Conservation (phyloP, 2,797 vertebrate species). For the Ctenopoma multispine region DNA sequence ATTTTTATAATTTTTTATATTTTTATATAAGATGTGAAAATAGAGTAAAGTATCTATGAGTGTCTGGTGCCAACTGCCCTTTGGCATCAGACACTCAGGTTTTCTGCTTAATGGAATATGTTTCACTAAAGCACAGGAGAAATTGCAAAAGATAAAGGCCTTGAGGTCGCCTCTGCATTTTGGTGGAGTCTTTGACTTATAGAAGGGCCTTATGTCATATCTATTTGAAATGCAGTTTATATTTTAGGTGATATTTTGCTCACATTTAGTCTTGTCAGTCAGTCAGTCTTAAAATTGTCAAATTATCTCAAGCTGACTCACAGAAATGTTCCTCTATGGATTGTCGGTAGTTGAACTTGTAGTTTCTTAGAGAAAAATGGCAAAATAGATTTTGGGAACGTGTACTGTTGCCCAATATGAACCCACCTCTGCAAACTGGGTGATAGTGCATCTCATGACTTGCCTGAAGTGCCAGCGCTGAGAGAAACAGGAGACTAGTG, state of each 20-base stretch:
- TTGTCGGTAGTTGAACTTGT: too few relatives aligned
- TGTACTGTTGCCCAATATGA: too few relatives aligned
- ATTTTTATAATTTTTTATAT: not conserved
- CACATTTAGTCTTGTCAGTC: not conserved
- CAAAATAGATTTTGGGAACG: too few relatives aligned
- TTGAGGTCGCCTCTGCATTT: not conserved
- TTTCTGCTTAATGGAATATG: not conserved
- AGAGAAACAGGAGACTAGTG: not conserved
- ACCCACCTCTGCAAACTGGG: not conserved
- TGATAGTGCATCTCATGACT: too few relatives aligned
- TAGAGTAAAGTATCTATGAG: not conserved
- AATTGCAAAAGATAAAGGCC: not conserved
- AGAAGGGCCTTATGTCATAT: not conserved
- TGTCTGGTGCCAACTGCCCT: not conserved
- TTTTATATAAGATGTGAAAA: not conserved
- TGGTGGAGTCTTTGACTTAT: not conserved
- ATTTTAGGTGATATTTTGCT: not conserved
- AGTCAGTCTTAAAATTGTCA: not conserved
- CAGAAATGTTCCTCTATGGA: too few relatives aligned
- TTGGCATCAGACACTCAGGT: not conserved
- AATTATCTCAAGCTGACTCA: not conserved
- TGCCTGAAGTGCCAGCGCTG: too few relatives aligned
- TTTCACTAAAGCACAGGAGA: not conserved
- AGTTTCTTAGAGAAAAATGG: too few relatives aligned
- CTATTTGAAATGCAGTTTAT: not conserved